Base-by-base conservation (phyloP, 2,113 vertebrate species). In the Hippocampus zosterae region DNA sequence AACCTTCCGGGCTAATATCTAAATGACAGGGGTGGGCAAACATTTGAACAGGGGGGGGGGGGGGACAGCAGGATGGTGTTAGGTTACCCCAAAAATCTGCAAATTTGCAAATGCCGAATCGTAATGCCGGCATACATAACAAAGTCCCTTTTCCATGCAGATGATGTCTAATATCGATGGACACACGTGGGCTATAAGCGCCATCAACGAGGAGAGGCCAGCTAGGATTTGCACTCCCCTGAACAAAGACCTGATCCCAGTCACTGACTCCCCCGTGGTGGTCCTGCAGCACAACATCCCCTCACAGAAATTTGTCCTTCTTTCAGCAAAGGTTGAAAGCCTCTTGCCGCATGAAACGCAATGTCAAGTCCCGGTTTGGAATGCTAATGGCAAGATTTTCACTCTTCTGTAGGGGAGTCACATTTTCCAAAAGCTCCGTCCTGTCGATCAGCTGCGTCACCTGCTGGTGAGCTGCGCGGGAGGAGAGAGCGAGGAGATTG, bases 381-480 rank as follows among this genome's bases (percentile, higher is more conserved):
- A 9, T 65, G 23, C 33, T 76, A 29, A 76, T 3, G 55, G 6
- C 15, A 6, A 40, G 6, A 53, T 37, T 10, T 16, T 59, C 75
- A 2, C 19, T 3, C 23, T 64, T 61, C 0, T 74, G 13, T 25
- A 99, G 97, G 97, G 97, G 50, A 98, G 97, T 81, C 93, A 97
- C 75, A 95, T 98, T 84, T 98, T 99, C 85, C 94, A 98, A 80
- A 98, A 98, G 78, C 92, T 99, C 68, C 92, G 97, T 68, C 97
- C 97, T 1, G 96, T 98, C 0, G 97, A 99, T 82, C 97, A 99
- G 76, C 88, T 99, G 50, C 93, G 96, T 48, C 94, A 98, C 88
- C 92, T 98, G 41, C 92, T 98, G 77, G 95, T 99, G 61, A 95
- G 93, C 90, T 95, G 94, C n/a, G 84, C 89, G 12, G 94, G 96